A percentile compares a stretch with the other conserved stretches of the same genome.
phyloP scores from a whole-genome alignment of 2,797 vertebrate genomes.

The Bradypus variegatus region DNA sequence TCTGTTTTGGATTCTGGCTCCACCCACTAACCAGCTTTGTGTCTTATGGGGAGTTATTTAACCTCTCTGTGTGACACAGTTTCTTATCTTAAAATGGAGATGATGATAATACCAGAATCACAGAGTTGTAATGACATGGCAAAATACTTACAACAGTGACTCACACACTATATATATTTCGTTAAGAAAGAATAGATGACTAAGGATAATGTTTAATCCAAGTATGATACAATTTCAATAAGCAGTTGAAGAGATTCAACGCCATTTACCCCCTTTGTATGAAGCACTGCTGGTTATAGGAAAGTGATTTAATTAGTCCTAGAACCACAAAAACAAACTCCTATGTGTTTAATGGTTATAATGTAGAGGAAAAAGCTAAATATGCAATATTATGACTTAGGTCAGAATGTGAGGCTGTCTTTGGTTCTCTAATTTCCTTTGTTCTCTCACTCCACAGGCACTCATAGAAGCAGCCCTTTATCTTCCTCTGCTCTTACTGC shows the following conservation, averaged over 20 bases:
- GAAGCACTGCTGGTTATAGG: not conserved
- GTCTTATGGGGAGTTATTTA: not conserved
- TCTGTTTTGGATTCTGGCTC: not conserved
- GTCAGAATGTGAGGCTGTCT: not conserved
- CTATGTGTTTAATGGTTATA: not conserved
- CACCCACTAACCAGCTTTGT: not conserved
- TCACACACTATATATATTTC: not conserved
- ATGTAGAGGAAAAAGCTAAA: not conserved
- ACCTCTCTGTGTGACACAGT: not conserved
- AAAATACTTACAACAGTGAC: not conserved
- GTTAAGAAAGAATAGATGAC: not conserved
- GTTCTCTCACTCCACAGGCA: not conserved
- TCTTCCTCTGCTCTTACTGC: not conserved
- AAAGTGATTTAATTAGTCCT: not conserved
- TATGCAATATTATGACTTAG: not conserved
- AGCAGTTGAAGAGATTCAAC: not conserved
- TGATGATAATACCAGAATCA: not conserved
- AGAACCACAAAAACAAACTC: not conserved
- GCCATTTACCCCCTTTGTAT: not conserved
- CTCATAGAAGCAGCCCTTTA: not conserved
- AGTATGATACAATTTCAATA: not conserved
- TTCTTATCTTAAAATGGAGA: not conserved
- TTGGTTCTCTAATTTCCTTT: not conserved
- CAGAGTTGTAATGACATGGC: not conserved
- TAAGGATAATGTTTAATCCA: not conserved